Evolutionary conservation across 2,888 invertebrate genomes (phyloP).

Genomic region (Leistus spinibarbis): DNA sequence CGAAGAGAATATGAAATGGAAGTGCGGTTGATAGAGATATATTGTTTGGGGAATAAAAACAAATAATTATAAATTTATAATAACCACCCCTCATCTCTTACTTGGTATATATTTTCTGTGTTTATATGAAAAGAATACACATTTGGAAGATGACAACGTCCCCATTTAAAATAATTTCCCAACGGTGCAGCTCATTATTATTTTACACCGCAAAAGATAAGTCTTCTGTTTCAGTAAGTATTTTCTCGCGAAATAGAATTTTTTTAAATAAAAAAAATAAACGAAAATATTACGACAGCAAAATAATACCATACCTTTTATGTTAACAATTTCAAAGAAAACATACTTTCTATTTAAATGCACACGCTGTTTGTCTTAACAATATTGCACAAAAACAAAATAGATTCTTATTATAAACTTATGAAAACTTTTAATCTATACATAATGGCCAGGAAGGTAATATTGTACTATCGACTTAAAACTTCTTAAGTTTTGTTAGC

Average conservation of each 20-base stretch:
- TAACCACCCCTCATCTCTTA: background rate
- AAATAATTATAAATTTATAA: background rate
- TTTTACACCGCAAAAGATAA: slow-evolving; percentile 16
- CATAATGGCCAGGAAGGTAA: no score
- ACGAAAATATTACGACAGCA: background rate
- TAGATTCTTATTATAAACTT: no score
- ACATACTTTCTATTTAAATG: background rate
- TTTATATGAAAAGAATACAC: background rate
- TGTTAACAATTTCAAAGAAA: background rate
- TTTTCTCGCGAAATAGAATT: background rate
- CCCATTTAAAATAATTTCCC: slow-evolving; percentile 31
- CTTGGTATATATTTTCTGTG: background rate
- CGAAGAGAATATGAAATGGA: background rate
- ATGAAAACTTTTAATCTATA: no score
- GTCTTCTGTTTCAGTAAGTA: background rate
- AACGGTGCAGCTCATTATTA: slow-evolving; percentile 16
- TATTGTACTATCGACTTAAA: no score
- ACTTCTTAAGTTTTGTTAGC: no score
- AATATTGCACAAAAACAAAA: background rate
- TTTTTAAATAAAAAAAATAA: background rate
- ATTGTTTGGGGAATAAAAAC: background rate
- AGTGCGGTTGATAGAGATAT: background rate
- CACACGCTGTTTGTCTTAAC: background rate
- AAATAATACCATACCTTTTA: background rate
- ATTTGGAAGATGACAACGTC: background rate